phyloP scores from a whole-genome alignment of 2,113 vertebrate species.

The Macrotus californicus region DNA sequence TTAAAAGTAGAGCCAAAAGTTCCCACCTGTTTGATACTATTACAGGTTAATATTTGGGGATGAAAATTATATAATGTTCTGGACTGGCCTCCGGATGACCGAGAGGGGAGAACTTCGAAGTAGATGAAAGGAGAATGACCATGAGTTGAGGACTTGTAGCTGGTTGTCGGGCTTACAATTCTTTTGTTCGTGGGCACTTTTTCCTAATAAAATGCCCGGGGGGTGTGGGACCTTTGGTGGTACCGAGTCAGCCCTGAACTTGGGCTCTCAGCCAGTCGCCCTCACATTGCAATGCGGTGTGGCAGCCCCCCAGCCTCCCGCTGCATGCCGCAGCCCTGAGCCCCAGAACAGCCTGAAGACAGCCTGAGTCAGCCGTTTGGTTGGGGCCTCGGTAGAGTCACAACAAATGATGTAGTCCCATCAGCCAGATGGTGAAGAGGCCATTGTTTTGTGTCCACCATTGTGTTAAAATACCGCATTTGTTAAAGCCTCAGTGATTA shows the following conservation, averaged over 20 bases:
- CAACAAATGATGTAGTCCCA: background rate
- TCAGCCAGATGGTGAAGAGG: background rate
- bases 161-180: background rate
- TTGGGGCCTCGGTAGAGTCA: background rate
- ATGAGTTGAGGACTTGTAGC: background rate
- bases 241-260: background rate
- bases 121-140: background rate
- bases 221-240: background rate
- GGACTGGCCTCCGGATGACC: background rate
- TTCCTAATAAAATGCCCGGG: background rate
- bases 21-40: background rate
- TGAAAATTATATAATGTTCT: background rate
- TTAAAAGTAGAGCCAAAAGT: slow-evolving; percentile 17
- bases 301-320: background rate
- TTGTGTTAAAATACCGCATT: background rate
- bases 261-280: background rate
- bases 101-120: background rate
- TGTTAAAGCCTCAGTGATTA: background rate
- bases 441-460: background rate
- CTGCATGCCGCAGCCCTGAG: background rate
- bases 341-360: background rate
- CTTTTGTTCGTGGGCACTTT: background rate
- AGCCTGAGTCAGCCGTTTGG: background rate
- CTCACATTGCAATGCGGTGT: background rate
- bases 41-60: background rate